A percentile compares a stretch with the other conserved stretches of the same genome.
phyloP scores from a whole-genome alignment of 1,140 invertebrate species.

The Vollenhovia emeryi region DNA sequence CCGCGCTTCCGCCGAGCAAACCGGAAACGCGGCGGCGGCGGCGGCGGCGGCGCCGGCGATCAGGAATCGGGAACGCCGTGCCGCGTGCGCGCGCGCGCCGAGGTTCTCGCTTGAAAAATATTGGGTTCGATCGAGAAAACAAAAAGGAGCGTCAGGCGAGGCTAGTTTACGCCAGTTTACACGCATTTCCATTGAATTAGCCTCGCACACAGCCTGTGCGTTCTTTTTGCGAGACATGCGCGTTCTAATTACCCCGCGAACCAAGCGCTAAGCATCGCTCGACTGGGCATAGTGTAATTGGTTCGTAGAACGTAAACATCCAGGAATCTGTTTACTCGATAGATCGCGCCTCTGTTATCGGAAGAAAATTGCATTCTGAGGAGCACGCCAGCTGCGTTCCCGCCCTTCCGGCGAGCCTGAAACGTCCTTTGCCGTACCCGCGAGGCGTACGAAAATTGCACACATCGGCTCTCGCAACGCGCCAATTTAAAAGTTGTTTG shows the following conservation, averaged over 20 bases:
- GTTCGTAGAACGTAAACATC: conserved; percentile 54
- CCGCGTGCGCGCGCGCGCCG: too few species aligned
- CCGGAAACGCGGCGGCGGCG: not conserved
- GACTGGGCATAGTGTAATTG: conserved; percentile 50
- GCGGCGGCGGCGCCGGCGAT: not conserved
- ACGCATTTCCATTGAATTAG: conserved; percentile 61
- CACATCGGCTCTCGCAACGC: not conserved
- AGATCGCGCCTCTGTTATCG: conserved; percentile 57
- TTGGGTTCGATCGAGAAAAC: conserved; percentile 32
- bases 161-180: conserved; percentile 55
- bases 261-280: conserved; percentile 62
- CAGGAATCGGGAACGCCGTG: conserved; percentile 3
- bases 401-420: conserved; percentile 33
- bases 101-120: conserved; percentile 12
- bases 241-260: conserved; percentile 70
- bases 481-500: not conserved
- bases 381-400: conserved; percentile 12
- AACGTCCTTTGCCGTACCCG: not conserved
- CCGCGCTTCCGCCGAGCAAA: not conserved
- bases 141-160: conserved; percentile 44
- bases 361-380: conserved; percentile 59
- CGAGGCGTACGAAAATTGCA: conserved; percentile 7
- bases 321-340: conserved; percentile 60
- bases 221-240: conserved; percentile 61
- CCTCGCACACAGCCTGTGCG: conserved; percentile 53